Conservation (phyloP, 2,797 vertebrate species). For the Phoebastria nigripes region DNA sequence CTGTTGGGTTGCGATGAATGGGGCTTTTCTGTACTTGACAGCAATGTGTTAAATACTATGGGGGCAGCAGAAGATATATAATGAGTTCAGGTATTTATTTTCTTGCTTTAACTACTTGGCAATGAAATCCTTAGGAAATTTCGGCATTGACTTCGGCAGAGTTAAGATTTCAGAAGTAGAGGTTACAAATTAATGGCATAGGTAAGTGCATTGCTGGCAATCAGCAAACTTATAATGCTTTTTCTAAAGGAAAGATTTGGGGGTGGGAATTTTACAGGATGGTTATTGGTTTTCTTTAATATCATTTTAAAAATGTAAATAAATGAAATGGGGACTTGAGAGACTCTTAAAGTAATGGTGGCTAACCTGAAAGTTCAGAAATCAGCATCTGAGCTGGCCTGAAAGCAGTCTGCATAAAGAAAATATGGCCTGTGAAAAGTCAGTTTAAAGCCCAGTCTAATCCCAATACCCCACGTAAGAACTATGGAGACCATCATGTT, state of each 20-base stretch:
- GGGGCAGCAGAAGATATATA: background rate
- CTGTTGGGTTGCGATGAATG: background rate
- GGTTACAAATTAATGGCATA: background rate
- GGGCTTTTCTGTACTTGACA: background rate
- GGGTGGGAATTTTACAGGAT: background rate
- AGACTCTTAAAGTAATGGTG: background rate
- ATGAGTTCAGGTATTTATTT: background rate
- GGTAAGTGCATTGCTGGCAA: background rate
- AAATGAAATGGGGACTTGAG: background rate
- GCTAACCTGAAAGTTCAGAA: background rate
- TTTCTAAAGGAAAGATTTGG: background rate
- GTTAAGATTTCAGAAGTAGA: background rate
- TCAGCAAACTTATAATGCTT: background rate
- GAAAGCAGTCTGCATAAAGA: background rate
- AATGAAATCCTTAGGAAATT: background rate
- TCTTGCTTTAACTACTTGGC: background rate
- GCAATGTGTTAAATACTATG: background rate
- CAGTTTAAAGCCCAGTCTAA: background rate
- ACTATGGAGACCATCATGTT: background rate
- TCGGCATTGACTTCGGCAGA: background rate
- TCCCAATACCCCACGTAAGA: accelerated
- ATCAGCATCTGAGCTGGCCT: background rate
- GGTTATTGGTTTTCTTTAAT: background rate
- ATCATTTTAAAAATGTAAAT: background rate
- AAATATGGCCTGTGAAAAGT: background rate